phyloP scores from a whole-genome alignment of 2,113 vertebrate genomes.

The Gymnarchus niloticus region DNA sequence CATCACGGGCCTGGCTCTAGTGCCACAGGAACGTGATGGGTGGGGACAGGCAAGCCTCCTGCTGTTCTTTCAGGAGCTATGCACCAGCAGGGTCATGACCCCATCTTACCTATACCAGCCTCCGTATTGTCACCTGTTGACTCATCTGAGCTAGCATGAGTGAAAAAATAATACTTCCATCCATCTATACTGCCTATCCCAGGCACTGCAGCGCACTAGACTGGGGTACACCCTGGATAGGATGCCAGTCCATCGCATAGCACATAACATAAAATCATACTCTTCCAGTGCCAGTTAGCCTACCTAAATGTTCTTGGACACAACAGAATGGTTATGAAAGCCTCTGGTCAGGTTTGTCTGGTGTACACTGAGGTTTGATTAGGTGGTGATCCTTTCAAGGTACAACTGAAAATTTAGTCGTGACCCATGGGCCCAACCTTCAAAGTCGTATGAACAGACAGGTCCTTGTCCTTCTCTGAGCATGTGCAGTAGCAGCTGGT shows the following conservation, averaged over 20 bases:
- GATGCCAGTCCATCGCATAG: too few species aligned
- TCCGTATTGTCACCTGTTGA: background rate
- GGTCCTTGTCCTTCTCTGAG: background rate
- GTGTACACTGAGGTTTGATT: too few species aligned
- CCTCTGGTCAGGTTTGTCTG: too few species aligned
- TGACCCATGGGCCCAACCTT: background rate
- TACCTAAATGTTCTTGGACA: too few species aligned
- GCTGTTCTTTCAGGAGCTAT: slow-evolving; percentile 27
- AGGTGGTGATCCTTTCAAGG: too few species aligned
- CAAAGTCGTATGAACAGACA: background rate
- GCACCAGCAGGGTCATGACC: background rate
- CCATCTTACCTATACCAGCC: background rate
- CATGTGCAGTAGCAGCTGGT: background rate
- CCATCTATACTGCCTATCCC: too few species aligned
- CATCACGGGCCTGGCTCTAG: slow-evolving; percentile 14
- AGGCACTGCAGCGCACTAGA: too few species aligned
- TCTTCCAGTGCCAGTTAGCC: background rate
- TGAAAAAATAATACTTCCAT: too few species aligned
- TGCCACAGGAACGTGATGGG: slow-evolving; percentile 32
- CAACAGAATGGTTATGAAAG: too few species aligned
- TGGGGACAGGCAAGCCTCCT: slow-evolving; percentile 22
- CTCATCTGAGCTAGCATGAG: background rate
- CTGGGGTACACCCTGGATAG: too few species aligned
- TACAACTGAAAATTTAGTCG: background rate
- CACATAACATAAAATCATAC: background rate